phyloP scores from a whole-genome alignment of 2,888 invertebrate species.

The Therioaphis trifolii region DNA sequence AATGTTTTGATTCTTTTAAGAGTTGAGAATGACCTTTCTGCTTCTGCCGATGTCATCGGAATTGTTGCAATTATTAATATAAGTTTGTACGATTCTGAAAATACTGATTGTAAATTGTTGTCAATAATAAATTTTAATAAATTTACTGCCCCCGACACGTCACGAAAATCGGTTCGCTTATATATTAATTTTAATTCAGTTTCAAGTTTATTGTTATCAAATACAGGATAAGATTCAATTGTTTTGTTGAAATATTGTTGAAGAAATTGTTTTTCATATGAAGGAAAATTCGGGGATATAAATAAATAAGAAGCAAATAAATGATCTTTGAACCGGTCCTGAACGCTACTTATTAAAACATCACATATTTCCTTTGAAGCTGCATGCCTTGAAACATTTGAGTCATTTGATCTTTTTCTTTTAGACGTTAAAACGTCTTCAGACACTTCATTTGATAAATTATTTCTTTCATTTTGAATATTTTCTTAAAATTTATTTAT shows the following conservation, averaged over 20 bases:
- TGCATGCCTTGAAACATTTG: too few relatives aligned
- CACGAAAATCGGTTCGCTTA: conserved; percentile 30
- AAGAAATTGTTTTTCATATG: conserved; percentile 22
- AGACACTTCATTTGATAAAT: too few relatives aligned
- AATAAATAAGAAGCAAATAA: too few relatives aligned
- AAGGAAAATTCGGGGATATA: background rate
- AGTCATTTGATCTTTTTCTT: too few relatives aligned
- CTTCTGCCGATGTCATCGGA: conserved; percentile 66
- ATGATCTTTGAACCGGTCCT: too few relatives aligned
- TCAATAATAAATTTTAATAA: conserved; percentile 64
- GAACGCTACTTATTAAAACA: too few relatives aligned
- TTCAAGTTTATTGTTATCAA: conserved; percentile 26
- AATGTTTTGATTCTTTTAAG: conserved; percentile 9
- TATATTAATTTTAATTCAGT: conserved; percentile 49
- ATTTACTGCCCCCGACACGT: conserved; percentile 39
- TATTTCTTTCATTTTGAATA: too few relatives aligned
- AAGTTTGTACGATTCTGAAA: conserved; percentile 66
- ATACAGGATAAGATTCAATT: conserved; percentile 23
- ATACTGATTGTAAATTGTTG: conserved; percentile 65
- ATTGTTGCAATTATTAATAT: conserved; percentile 66
- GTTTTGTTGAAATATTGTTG: conserved; percentile 5
- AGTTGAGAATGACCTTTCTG: conserved; percentile 42
- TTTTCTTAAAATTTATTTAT: too few relatives aligned
- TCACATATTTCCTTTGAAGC: too few relatives aligned
- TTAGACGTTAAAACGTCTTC: too few relatives aligned